Evolutionary conservation across 2,797 vertebrate species (phyloP), one percentile per base, ranked within the genome.

Genomic region (Amphiprion clarkii): DNA sequence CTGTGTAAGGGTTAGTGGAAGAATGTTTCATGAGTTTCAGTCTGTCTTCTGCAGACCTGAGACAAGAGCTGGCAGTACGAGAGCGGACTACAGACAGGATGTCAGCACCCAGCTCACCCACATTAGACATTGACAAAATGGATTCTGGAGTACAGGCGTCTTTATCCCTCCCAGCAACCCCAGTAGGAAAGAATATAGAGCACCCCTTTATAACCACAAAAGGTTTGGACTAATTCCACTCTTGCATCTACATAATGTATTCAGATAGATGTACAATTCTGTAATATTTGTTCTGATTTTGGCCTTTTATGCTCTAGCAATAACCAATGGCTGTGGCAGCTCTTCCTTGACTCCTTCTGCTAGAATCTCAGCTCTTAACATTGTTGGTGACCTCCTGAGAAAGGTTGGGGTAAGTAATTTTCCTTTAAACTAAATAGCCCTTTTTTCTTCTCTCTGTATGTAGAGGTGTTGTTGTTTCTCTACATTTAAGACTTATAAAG

Each of bases 361-460:
- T 40, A 95, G 98, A 90, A 98, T 99, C 95, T 99, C 98, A 52
- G 98, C 98, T 36, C 96, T 99, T 75, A 99, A 98, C 88, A 99
- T 99, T 25, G 98, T 99, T 76, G 97, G 98, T 25, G 98, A 99
- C 89, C 96, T 99, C 71, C 91, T 99, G 85, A 95, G 97, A 85
- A 99, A 99, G 97, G 98, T 99, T 12, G 98, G 98, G 96, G 98
- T 99, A 93, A 88, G 97, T 88, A 21, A 66, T 17, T 52, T 19
- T 67, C 6, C 3, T 44, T 71, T 57, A 25, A 36, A 36, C 10
- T 19, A 0, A 33, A 53, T 27, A 1, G 9, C 5, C 12, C 12
- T 25, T 49, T 49, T 10, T 10, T 11, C 13, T 5, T 48, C 0
- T 19, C n/a, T 48, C n/a, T 25, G 21, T 3, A 23, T 21, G 9